Evolutionary conservation across 2,113 vertebrate genomes (phyloP).

Genomic region (Canis aureus): DNA sequence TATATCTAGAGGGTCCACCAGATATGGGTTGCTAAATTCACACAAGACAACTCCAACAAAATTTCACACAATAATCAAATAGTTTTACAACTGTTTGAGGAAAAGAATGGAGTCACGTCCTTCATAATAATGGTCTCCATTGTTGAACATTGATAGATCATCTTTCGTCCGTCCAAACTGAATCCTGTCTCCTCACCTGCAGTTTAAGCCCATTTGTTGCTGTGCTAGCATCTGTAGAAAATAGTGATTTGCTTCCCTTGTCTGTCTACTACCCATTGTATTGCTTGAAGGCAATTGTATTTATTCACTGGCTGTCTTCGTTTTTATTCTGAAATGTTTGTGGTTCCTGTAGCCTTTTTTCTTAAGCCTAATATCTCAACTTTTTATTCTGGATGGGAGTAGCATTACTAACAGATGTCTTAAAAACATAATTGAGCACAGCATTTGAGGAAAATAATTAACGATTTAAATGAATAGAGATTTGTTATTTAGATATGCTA

Average conservation of each 20-base stretch:
- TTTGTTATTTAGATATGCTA: constrained; percentile 63
- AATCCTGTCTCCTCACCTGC: constrained; percentile 11
- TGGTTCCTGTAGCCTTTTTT: constrained; percentile 31
- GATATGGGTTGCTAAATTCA: not conserved
- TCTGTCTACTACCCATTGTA: constrained; percentile 31
- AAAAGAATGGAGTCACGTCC: not conserved
- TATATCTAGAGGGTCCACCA: not conserved
- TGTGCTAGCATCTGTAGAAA: constrained; percentile 43
- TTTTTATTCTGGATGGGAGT: constrained; percentile 46
- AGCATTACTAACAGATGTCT: constrained; percentile 57
- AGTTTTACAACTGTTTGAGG: constrained; percentile 34
- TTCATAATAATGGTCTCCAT: not conserved
- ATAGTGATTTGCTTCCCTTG: not conserved
- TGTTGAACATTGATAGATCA: constrained; percentile 11
- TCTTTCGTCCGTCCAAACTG: constrained; percentile 40
- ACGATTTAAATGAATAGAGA: constrained; percentile 49
- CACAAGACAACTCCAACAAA: not conserved
- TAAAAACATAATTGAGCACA: constrained; percentile 51
- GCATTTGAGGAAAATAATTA: constrained; percentile 55
- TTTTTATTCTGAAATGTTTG: constrained; percentile 64
- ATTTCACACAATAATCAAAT: not conserved
- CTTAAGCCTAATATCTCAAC: not conserved
- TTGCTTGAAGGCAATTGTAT: constrained; percentile 49
- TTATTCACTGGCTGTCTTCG: constrained; percentile 50
- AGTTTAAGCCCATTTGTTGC: constrained; percentile 27